Conservation (phyloP, 2,113 vertebrate species). For the Quiscalus mexicanus region DNA sequence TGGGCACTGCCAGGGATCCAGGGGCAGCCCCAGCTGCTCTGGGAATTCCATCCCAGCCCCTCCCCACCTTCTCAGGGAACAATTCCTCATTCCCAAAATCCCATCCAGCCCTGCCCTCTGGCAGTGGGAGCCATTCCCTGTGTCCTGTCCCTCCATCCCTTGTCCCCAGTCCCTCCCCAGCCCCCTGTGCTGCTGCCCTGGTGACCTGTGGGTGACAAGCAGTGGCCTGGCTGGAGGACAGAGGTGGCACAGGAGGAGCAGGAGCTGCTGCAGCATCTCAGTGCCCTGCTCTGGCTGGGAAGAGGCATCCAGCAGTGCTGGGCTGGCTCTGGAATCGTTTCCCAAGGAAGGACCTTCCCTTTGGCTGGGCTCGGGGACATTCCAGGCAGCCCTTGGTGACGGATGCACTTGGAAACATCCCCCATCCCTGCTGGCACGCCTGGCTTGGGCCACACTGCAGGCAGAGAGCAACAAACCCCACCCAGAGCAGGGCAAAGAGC, state of each 20-base stretch:
- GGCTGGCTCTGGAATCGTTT: not conserved
- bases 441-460: not conserved
- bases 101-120: not conserved
- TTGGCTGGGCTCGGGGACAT: fast-evolving
- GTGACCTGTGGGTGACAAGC: not conserved
- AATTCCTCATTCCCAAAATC: not conserved
- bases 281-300: too few species aligned
- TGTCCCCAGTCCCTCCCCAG: not conserved
- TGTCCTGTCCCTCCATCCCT: not conserved
- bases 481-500: not conserved
- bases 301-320: not conserved
- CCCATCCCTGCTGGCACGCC: not conserved
- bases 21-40: not conserved
- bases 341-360: not conserved
- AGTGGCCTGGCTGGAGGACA: not conserved
- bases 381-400: fast-evolving
- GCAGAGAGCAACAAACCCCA: not conserved
- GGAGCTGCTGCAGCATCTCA: not conserved
- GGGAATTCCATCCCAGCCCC: too few species aligned
- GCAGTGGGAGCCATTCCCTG: not conserved
- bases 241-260: not conserved
- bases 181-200: not conserved
- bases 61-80: fast-evolving
- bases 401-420: not conserved
- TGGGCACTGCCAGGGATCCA: not conserved